Percentiles rank a stretch among this genome's conserved stretches.
Conservation (phyloP, 2,888 invertebrate species). For the Mesorhabditis spiculigera region DNA sequence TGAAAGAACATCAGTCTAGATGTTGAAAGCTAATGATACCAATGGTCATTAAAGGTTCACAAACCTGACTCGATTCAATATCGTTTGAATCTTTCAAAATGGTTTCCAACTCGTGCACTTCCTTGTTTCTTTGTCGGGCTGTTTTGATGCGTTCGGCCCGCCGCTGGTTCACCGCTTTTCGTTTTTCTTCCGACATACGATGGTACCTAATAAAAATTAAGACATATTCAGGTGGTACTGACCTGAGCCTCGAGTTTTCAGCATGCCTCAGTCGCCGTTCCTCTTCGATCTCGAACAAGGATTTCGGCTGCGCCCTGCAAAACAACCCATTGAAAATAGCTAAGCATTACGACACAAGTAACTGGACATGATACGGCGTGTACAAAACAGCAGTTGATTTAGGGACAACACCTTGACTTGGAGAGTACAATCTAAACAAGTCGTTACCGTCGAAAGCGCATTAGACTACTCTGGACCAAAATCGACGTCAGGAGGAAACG, state of each 20-base stretch:
- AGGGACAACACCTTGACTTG: no score
- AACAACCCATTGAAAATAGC: background rate
- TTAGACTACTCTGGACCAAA: no score
- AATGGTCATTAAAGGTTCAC: no score
- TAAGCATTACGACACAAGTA: no score
- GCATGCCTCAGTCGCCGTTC: slow-evolving; percentile 7
- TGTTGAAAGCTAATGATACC: no score
- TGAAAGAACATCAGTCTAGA: background rate
- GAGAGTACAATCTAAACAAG: no score
- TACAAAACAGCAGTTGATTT: no score
- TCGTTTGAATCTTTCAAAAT: slow-evolving; percentile 13
- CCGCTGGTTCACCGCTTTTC: slow-evolving; percentile 10
- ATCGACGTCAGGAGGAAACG: no score
- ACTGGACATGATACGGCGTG: no score
- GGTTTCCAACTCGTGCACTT: slow-evolving; percentile 18
- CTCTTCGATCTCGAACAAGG: slow-evolving; percentile 13
- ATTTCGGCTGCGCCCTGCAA: slow-evolving; percentile 6
- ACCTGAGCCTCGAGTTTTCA: slow-evolving; percentile 8
- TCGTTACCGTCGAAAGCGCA: no score
- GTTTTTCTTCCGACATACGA: slow-evolving; percentile 11
- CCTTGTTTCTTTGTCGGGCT: slow-evolving; percentile 14
- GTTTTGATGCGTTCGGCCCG: slow-evolving; percentile 14
- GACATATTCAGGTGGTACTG: background rate
- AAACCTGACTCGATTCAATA: background rate
- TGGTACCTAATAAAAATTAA: slow-evolving; percentile 9